phyloP scores from a whole-genome alignment of 1,140 invertebrate species.

The Probaryconus sp. region DNA sequence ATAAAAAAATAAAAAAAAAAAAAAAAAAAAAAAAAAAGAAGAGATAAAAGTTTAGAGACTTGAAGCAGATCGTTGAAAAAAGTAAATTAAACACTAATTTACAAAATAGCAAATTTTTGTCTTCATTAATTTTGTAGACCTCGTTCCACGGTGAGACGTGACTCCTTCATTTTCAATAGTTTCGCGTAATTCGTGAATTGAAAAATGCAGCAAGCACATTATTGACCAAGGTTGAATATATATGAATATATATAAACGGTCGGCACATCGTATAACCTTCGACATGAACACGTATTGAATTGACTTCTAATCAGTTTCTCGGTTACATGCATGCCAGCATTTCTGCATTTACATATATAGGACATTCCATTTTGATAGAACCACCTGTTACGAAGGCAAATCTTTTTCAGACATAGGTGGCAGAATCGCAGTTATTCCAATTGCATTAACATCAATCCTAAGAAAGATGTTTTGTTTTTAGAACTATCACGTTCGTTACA shows the following conservation, averaged over 20 bases:
- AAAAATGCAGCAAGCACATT: constrained; percentile 3
- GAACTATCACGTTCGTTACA: no score
- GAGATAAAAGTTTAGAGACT: no score
- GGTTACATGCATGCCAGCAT: constrained; percentile 4
- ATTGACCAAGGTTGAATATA: constrained; percentile 20
- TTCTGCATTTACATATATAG: constrained; percentile 37
- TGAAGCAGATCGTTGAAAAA: no score
- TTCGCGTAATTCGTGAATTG: constrained; percentile 5
- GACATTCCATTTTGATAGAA: constrained; percentile 29
- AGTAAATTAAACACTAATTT: no score
- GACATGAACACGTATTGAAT: constrained; percentile 43
- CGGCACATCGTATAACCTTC: constrained; percentile 24
- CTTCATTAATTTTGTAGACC: no score
- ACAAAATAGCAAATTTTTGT: no score
- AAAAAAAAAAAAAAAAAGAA: no score
- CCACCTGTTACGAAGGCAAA: constrained; percentile 41
- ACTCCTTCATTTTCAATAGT: no score
- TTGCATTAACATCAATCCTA: constrained; percentile 29
- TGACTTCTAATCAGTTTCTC: constrained; percentile 39
- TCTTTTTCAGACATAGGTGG: constrained; percentile 9
- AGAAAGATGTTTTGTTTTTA: no score
- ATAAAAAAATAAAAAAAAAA: no score
- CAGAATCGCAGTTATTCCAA: constrained; percentile 15
- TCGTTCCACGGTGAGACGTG: no score
- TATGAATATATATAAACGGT: constrained; percentile 2